phyloP scores from a whole-genome alignment of 1,140 invertebrate species.

The Nasonia longicornis region DNA sequence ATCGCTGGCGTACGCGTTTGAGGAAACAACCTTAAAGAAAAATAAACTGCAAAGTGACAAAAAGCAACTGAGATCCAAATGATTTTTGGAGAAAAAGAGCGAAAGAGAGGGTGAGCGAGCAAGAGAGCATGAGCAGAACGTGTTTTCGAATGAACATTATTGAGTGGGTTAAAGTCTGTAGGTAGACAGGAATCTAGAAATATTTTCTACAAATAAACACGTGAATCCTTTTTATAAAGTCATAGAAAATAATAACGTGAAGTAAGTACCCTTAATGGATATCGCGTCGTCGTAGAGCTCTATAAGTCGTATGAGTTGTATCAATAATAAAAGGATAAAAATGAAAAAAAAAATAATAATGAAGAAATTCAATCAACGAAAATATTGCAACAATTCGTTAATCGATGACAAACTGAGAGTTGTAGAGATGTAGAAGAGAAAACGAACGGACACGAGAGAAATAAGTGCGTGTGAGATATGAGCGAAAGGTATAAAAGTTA shows the following conservation, averaged over 20 bases:
- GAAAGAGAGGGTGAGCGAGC: constrained; percentile 9
- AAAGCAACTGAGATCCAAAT: constrained; percentile 45
- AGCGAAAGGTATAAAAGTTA: constrained; percentile 42
- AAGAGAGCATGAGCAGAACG: constrained; percentile 33
- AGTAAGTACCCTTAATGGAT: constrained; percentile 47
- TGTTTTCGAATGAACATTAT: constrained; percentile 39
- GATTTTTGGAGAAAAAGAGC: constrained; percentile 42
- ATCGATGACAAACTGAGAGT: constrained; percentile 30
- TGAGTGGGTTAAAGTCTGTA: constrained; percentile 45
- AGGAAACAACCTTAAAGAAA: constrained; percentile 41
- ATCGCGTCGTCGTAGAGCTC: constrained; percentile 33
- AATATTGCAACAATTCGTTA: constrained; percentile 38
- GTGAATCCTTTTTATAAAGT: constrained; percentile 57
- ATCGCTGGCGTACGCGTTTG: constrained; percentile 48
- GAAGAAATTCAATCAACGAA: constrained; percentile 36
- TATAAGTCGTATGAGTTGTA: constrained; percentile 35
- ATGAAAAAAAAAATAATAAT: constrained; percentile 19
- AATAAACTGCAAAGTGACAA: constrained; percentile 37
- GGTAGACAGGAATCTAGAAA: constrained; percentile 57
- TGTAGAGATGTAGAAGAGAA: constrained; percentile 32
- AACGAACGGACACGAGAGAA: constrained; percentile 37
- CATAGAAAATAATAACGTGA: constrained; percentile 44
- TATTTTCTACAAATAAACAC: constrained; percentile 60
- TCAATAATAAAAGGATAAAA: constrained; percentile 35
- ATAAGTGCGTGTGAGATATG: constrained; percentile 37